Conservation (phyloP, 1,140 invertebrate genomes). For the Lordiphosa stackelbergi region DNA sequence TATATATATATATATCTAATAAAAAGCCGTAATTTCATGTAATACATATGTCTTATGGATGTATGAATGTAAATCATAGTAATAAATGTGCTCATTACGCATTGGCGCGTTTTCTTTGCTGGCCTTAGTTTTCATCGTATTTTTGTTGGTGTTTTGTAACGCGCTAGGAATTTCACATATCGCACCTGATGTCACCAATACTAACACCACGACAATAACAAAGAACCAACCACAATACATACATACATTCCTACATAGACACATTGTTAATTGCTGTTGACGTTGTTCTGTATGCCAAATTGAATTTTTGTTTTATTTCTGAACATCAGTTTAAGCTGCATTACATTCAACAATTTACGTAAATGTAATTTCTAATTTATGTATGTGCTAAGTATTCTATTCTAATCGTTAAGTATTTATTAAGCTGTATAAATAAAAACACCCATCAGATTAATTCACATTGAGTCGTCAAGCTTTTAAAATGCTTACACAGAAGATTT, state of each 20-base stretch:
- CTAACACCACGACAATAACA: slow-evolving; percentile 17
- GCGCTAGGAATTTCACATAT: slow-evolving; percentile 6
- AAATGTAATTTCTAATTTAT: slow-evolving; percentile 46
- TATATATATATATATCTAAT: slow-evolving; percentile 28
- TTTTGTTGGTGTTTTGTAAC: slow-evolving; percentile 16
- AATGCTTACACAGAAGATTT: neutral
- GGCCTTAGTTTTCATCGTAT: slow-evolving; percentile 28
- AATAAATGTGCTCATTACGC: slow-evolving; percentile 34
- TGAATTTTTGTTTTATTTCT: slow-evolving; percentile 32
- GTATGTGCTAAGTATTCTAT: slow-evolving; percentile 59
- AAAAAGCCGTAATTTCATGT: slow-evolving; percentile 5
- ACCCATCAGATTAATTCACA: neutral
- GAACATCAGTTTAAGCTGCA: slow-evolving; percentile 38
- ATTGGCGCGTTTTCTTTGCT: slow-evolving; percentile 36
- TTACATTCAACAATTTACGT: slow-evolving; percentile 35
- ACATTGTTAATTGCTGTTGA: slow-evolving; percentile 53
- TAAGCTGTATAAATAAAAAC: slow-evolving; percentile 1
- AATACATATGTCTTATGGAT: slow-evolving; percentile 2
- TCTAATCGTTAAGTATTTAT: slow-evolving; percentile 45
- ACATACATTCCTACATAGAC: slow-evolving; percentile 8
- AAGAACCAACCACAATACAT: slow-evolving; percentile 8
- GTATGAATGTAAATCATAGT: slow-evolving; percentile 25
- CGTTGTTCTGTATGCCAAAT: slow-evolving; percentile 38
- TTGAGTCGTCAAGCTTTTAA: neutral
- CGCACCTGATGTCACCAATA: neutral